Evolutionary conservation across 2,113 vertebrate genomes (phyloP).

Genomic region (Corapipo altera): DNA sequence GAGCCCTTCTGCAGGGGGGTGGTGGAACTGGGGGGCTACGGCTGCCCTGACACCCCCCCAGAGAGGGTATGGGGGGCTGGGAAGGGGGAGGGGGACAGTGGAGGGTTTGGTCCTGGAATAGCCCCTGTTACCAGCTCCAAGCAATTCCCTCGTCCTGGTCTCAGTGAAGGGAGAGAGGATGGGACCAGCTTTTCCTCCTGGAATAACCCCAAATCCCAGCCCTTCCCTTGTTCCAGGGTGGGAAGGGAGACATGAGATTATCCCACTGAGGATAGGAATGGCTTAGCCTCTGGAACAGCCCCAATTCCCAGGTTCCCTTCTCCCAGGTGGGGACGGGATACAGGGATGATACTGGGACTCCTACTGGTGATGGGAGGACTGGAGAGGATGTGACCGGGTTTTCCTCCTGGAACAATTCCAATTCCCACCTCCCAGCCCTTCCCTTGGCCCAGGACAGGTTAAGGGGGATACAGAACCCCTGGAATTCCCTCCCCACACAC

Average conservation of each 20-base stretch:
- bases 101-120: too few relatives aligned
- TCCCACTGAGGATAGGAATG: too few relatives aligned
- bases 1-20: conserved; percentile 78
- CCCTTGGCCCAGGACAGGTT: rapidly evolving
- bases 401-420: too few relatives aligned
- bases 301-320: too few relatives aligned
- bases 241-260: too few relatives aligned
- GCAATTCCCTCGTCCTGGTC: background rate
- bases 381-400: too few relatives aligned
- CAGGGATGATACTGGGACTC: too few relatives aligned
- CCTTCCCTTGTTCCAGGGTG: rapidly evolving
- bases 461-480: rapidly evolving
- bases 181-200: background rate
- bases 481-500: background rate
- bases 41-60: conserved; percentile 58
- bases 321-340: too few relatives aligned
- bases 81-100: background rate
- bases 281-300: too few relatives aligned
- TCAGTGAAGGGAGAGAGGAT: background rate
- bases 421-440: rapidly evolving
- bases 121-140: background rate
- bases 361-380: too few relatives aligned
- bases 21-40: conserved; percentile 16
- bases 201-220: rapidly evolving
- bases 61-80: conserved; percentile 76